phyloP scores from a whole-genome alignment of 2,888 invertebrate genomes.

The Cyclophora punctaria region DNA sequence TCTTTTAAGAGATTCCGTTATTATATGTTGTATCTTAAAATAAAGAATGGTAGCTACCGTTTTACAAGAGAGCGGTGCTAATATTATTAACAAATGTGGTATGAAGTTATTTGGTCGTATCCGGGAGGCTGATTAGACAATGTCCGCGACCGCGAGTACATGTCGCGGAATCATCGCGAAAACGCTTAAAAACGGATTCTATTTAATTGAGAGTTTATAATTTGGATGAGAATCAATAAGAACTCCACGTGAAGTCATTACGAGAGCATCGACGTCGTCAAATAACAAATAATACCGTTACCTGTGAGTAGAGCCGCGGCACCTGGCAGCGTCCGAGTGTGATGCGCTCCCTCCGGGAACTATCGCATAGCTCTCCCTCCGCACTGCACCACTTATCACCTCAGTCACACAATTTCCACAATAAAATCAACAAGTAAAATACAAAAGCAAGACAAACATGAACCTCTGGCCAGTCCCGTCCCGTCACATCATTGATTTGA shows the following conservation, averaged over 20 bases:
- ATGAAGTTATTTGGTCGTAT: too few relatives aligned
- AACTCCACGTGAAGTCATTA: constrained; percentile 30
- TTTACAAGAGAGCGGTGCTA: too few relatives aligned
- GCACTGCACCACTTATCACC: constrained; percentile 37
- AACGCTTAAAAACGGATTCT: too few relatives aligned
- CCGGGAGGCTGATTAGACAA: too few relatives aligned
- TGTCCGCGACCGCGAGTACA: too few relatives aligned
- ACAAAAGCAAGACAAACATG: constrained; percentile 51
- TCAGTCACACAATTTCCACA: constrained; percentile 44
- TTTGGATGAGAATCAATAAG: constrained; percentile 22
- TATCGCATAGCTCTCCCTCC: constrained; percentile 48
- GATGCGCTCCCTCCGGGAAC: constrained; percentile 31
- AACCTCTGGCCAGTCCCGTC: constrained; percentile 19
- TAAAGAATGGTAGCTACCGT: too few relatives aligned
- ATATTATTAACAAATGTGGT: too few relatives aligned
- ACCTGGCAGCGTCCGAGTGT: constrained; percentile 28
- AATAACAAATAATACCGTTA: constrained; percentile 68
- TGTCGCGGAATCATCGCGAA: too few relatives aligned
- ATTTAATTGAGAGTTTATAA: neutral
- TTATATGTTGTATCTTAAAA: too few relatives aligned
- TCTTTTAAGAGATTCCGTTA: too few relatives aligned
- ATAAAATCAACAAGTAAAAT: constrained; percentile 69
- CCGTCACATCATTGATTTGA: constrained; percentile 49
- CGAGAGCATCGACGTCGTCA: constrained; percentile 58
- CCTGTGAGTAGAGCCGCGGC: constrained; percentile 49